phyloP scores from a whole-genome alignment of 2,888 invertebrate genomes.

The Poecilus cupreus region DNA sequence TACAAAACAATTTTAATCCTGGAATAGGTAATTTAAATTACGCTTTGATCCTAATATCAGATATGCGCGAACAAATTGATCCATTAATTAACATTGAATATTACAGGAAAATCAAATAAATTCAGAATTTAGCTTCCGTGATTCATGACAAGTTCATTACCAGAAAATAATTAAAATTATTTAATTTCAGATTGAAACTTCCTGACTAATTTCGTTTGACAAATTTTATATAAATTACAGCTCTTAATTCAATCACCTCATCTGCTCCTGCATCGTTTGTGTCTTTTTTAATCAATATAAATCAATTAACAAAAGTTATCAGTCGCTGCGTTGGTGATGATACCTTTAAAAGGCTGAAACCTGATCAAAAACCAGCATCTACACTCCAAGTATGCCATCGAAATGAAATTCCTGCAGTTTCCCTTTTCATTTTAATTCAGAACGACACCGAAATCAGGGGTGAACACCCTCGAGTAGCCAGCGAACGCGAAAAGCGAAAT shows the following conservation, averaged over 20 bases:
- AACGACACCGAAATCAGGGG: slow-evolving; percentile 37
- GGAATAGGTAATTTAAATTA: background rate
- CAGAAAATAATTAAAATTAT: slow-evolving; percentile 3
- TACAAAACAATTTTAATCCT: too few species aligned
- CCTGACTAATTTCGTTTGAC: background rate
- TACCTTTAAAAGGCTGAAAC: slow-evolving; percentile 27
- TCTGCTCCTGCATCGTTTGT: background rate
- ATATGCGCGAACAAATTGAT: background rate
- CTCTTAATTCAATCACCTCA: background rate
- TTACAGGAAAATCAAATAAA: background rate
- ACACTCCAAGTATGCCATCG: background rate
- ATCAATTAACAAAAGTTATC: slow-evolving; percentile 27
- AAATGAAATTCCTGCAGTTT: slow-evolving; percentile 48
- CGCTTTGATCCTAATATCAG: background rate
- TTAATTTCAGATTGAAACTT: background rate
- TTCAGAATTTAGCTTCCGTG: background rate
- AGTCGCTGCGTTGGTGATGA: background rate
- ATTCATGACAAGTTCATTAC: slow-evolving; percentile 17
- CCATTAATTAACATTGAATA: slow-evolving; percentile 6
- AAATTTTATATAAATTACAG: background rate
- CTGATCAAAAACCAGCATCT: slow-evolving; percentile 2
- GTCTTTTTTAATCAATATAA: background rate
- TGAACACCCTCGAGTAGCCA: slow-evolving; percentile 18
- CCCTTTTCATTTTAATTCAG: slow-evolving; percentile 44
- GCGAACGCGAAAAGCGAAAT: background rate